phyloP scores from a whole-genome alignment of 1,140 invertebrate species.

The Choristoneura fumiferana region DNA sequence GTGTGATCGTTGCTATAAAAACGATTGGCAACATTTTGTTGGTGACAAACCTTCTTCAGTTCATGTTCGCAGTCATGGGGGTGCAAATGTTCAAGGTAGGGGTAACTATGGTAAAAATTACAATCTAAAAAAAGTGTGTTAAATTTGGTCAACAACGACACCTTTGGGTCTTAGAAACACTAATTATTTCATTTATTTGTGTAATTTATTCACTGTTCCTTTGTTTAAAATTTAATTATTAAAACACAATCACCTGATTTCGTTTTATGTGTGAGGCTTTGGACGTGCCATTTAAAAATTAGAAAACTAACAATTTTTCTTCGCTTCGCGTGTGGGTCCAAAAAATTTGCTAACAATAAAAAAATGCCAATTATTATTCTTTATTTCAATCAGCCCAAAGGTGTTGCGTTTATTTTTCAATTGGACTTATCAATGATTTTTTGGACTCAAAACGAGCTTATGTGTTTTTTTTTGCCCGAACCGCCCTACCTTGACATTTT shows the following conservation, averaged over 20 bases:
- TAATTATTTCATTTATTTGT: constrained; percentile 55
- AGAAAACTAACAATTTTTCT: constrained; percentile 54
- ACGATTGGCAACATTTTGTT: constrained; percentile 99
- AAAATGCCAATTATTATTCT: constrained; percentile 43
- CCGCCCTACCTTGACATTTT: constrained; percentile 73
- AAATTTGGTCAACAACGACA: constrained; percentile 54
- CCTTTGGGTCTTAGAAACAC: constrained; percentile 75
- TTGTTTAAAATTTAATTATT: constrained; percentile 26
- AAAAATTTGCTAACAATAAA: constrained; percentile 55
- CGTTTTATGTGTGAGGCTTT: constrained; percentile 71
- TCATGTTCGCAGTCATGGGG: constrained; percentile 99
- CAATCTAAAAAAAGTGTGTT: constrained; percentile 19
- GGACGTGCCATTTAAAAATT: constrained; percentile 39
- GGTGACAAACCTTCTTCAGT: constrained; percentile 99
- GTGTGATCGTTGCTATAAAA: constrained; percentile 99
- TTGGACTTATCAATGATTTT: constrained; percentile 52
- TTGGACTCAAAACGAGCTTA: constrained; percentile 71
- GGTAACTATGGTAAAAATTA: constrained; percentile 40
- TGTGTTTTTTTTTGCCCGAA: constrained; percentile 63
- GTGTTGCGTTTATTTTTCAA: constrained; percentile 60
- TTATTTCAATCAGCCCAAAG: constrained; percentile 61
- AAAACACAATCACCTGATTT: constrained; percentile 68
- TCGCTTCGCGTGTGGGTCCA: constrained; percentile 62
- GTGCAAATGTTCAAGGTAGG: constrained; percentile 99
- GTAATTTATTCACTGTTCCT: constrained; percentile 42